A percentile compares a stretch with the other conserved stretches of the same genome.
Conservation (phyloP, 2,113 vertebrate genomes). For the Agelaius phoeniceus region DNA sequence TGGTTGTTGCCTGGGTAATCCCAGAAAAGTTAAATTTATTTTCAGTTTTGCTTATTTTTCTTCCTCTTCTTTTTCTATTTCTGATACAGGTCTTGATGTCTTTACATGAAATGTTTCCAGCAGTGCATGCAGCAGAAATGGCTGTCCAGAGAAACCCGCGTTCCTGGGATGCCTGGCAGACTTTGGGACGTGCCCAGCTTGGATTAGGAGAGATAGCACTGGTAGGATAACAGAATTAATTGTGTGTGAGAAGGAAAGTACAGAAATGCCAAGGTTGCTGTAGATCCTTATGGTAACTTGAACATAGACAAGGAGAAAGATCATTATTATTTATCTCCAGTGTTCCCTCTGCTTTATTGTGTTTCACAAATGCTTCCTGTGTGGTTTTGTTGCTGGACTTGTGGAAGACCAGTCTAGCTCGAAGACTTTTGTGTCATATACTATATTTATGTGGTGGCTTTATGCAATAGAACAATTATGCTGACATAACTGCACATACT, state of each 20-base stretch:
- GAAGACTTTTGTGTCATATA: neutral
- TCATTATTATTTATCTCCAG: neutral
- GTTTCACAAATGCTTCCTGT: neutral
- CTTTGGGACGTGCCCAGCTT: constrained; percentile 92
- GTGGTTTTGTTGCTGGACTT: neutral
- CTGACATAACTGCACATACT: neutral
- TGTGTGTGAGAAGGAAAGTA: neutral
- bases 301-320: neutral
- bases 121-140: constrained; percentile 92
- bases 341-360: neutral
- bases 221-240: constrained; percentile 70
- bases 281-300: neutral
- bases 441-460: neutral
- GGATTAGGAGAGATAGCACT: constrained; percentile 91
- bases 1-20: neutral
- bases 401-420: neutral
- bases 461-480: neutral
- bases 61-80: neutral
- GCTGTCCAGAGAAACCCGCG: constrained; percentile 85
- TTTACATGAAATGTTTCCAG: constrained; percentile 92
- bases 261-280: neutral
- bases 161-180: constrained; percentile 95
- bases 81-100: constrained; percentile 84
- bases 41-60: neutral
- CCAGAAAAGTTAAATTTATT: neutral